Conservation (phyloP, 1,140 invertebrate species). For the Dermatophagoides farinae region DNA sequence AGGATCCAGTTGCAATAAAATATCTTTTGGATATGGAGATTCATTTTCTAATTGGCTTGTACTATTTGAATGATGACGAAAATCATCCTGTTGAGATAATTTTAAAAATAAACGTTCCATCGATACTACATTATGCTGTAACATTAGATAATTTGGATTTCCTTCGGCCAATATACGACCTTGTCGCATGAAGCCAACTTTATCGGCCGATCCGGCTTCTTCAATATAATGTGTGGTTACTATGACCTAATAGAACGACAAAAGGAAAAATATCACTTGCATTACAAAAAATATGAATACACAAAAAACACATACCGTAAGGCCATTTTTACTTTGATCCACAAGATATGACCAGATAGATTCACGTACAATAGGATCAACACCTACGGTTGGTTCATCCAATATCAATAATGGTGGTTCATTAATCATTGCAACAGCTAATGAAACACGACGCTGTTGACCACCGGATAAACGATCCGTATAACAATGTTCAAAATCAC, state of each 20-base stretch:
- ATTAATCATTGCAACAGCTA: slow-evolving; percentile 75
- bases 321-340: slow-evolving; percentile 29
- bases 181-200: slow-evolving; percentile 31
- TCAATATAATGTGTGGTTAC: slow-evolving; percentile 31
- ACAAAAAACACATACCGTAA: slow-evolving; percentile 26
- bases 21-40: not conserved
- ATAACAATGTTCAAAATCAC: slow-evolving; percentile 30
- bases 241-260: slow-evolving; percentile 20
- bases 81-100: slow-evolving; percentile 9
- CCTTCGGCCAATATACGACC: slow-evolving; percentile 50
- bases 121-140: slow-evolving; percentile 55
- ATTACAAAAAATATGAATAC: not conserved
- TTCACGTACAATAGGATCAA: slow-evolving; percentile 24
- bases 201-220: slow-evolving; percentile 26
- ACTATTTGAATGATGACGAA: not conserved
- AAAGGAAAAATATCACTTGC: not conserved
- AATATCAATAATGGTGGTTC: slow-evolving; percentile 77
- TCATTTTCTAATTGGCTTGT: not conserved
- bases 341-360: slow-evolving; percentile 20
- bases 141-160: slow-evolving; percentile 57
- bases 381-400: slow-evolving; percentile 42
- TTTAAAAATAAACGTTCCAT: slow-evolving; percentile 65
- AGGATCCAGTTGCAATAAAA: too few species aligned
- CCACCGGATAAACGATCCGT: slow-evolving; percentile 46
- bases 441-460: slow-evolving; percentile 72